Conservation (phyloP, 2,888 invertebrate genomes). For the Sinodicranocentrus sp. region DNA sequence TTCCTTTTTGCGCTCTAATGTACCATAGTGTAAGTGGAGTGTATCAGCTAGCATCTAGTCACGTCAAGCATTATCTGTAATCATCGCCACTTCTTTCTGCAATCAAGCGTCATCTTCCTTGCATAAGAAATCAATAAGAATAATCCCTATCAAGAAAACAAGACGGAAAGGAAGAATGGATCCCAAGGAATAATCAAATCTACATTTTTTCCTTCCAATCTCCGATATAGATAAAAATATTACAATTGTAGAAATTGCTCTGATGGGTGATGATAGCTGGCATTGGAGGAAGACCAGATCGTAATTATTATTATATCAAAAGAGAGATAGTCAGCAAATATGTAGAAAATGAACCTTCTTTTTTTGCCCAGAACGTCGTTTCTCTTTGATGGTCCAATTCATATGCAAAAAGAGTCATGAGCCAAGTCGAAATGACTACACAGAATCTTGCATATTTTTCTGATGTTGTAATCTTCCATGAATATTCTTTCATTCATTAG, state of each 20-base stretch:
- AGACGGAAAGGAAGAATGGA: neutral
- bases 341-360: neutral
- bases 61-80: slow-evolving; percentile 32
- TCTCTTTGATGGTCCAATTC: too few relatives aligned
- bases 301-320: neutral
- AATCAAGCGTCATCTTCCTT: slow-evolving; percentile 22
- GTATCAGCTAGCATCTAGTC: slow-evolving; percentile 10
- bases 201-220: neutral
- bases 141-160: neutral
- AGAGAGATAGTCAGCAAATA: neutral
- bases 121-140: slow-evolving; percentile 29
- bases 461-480: too few relatives aligned
- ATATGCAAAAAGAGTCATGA: neutral
- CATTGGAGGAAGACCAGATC: neutral
- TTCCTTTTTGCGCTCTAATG: too few relatives aligned
- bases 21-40: neutral
- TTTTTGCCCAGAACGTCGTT: too few relatives aligned
- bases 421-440: too few relatives aligned
- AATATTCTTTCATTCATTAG: too few relatives aligned
- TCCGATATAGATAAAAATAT: neutral
- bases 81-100: slow-evolving; percentile 24
- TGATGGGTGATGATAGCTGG: neutral
- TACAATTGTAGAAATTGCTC: neutral
- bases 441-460: too few relatives aligned
- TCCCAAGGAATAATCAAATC: neutral